Conservation (phyloP, 2,797 vertebrate genomes). For the Cetoscarus ocellatus region DNA sequence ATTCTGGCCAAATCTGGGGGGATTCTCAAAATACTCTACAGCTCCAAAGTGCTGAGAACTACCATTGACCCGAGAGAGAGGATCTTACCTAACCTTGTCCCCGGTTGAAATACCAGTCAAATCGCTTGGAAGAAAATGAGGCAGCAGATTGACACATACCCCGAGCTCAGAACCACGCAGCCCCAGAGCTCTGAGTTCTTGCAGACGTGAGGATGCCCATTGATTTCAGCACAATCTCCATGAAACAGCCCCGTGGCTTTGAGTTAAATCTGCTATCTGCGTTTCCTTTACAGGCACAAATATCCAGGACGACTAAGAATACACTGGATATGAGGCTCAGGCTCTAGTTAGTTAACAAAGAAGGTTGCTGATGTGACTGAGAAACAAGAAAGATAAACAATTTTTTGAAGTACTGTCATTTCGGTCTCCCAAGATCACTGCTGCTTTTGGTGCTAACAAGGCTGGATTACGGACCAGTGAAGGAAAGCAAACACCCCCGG, state of each 20-base stretch:
- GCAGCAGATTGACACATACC: slow-evolving; percentile 43
- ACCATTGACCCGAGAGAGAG: slow-evolving; percentile 35
- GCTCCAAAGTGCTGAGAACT: slow-evolving; percentile 46
- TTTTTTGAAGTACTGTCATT: slow-evolving; percentile 25
- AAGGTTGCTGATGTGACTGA: slow-evolving; percentile 12
- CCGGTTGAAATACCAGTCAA: slow-evolving; percentile 45
- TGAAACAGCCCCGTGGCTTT: slow-evolving; percentile 64
- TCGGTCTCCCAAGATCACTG: slow-evolving; percentile 10
- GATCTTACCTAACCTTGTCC: slow-evolving; percentile 36
- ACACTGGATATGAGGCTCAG: slow-evolving; percentile 24
- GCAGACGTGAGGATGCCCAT: slow-evolving; percentile 51
- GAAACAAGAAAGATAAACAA: slow-evolving; percentile 5
- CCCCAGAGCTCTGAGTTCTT: slow-evolving; percentile 26
- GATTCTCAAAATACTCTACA: slow-evolving; percentile 54
- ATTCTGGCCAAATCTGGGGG: slow-evolving; percentile 27
- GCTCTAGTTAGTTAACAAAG: slow-evolving; percentile 20
- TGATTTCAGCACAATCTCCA: slow-evolving; percentile 68
- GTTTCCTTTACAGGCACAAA: slow-evolving; percentile 52
- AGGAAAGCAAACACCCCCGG: slow-evolving; percentile 1
- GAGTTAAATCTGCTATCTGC: slow-evolving; percentile 65
- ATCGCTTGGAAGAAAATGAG: slow-evolving; percentile 57
- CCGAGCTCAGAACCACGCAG: slow-evolving; percentile 38
- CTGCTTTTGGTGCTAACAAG: no score
- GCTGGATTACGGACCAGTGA: slow-evolving; percentile 17
- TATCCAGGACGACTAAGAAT: slow-evolving; percentile 44